A percentile compares a stretch with the other conserved stretches of the same genome.
These are phyloP conservation scores for Hipparchia semele DNA, from an alignment of 2,888 invertebrate genomes.

Conservation along the genomic window DNA sequence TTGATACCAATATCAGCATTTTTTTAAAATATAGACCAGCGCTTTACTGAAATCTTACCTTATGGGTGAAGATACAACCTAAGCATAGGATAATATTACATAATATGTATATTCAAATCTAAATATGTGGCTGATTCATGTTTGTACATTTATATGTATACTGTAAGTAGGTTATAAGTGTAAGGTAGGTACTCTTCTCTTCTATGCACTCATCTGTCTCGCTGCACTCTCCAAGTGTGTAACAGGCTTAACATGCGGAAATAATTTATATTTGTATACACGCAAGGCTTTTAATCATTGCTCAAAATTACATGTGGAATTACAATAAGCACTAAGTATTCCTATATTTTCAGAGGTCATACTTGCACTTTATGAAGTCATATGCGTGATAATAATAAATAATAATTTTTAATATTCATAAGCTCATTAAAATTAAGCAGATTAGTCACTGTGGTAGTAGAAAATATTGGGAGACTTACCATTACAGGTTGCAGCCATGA, in stretches of 20 bases:
- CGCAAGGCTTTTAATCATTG: not conserved
- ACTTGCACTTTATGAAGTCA: not conserved
- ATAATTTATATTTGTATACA: not conserved
- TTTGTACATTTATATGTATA: too few relatives aligned
- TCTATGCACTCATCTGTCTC: too few relatives aligned
- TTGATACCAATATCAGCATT: too few relatives aligned
- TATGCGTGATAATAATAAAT: not conserved
- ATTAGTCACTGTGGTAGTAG: conserved; percentile 11
- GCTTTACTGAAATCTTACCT: too few relatives aligned
- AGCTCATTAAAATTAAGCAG: not conserved
- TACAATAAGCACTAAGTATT: not conserved
- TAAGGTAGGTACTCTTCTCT: too few relatives aligned
- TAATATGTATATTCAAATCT: too few relatives aligned
- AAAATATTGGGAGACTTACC: conserved; percentile 82
- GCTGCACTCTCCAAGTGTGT: too few relatives aligned
- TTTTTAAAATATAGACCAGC: too few relatives aligned
- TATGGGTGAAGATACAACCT: too few relatives aligned
- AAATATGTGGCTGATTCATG: too few relatives aligned
- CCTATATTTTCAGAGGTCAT: not conserved
- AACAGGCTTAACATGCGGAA: not conserved
- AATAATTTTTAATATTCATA: not conserved
- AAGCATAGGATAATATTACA: not conserved
- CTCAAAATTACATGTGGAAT: not conserved
- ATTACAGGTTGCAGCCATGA: conserved; percentile 91
- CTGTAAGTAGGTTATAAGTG: too few relatives aligned